These are phyloP conservation scores for Watsonalla binaria DNA, from an alignment of 2,888 invertebrate species.

Conservation along the genomic window DNA sequence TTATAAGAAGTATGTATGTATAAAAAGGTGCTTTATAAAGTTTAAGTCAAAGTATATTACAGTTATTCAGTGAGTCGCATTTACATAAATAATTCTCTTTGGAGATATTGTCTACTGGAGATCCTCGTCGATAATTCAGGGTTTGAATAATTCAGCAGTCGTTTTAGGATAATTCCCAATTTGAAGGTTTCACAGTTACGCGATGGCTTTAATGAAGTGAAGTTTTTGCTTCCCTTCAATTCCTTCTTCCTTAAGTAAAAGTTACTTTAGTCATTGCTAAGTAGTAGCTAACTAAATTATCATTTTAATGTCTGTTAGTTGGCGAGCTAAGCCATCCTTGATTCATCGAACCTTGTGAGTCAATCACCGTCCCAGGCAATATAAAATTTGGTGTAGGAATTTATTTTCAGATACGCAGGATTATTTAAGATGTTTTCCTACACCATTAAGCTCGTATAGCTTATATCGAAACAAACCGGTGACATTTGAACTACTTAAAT, in stretches of 20 bases:
- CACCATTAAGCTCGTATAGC: too few relatives aligned
- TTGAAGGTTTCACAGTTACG: constrained; percentile 57
- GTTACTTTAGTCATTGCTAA: background rate
- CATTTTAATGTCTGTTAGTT: background rate
- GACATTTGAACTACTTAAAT: too few relatives aligned
- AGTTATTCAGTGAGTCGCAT: constrained; percentile 42
- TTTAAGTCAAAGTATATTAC: constrained; percentile 19
- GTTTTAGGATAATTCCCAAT: constrained; percentile 65
- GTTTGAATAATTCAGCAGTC: constrained; percentile 65
- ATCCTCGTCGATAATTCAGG: constrained; percentile 61
- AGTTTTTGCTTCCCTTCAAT: constrained; percentile 34
- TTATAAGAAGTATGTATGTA: background rate
- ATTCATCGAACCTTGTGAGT: too few relatives aligned
- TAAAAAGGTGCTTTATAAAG: constrained; percentile 5
- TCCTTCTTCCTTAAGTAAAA: constrained; percentile 9
- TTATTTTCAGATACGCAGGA: too few relatives aligned
- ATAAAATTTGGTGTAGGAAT: too few relatives aligned
- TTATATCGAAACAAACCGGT: too few relatives aligned
- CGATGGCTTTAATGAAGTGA: constrained; percentile 51
- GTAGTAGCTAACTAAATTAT: background rate
- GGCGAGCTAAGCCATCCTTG: too few relatives aligned
- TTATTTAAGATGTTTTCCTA: too few relatives aligned
- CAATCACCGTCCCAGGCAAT: too few relatives aligned
- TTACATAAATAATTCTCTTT: constrained; percentile 58
- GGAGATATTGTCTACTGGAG: constrained; percentile 50